phyloP scores from a whole-genome alignment of 2,113 vertebrate genomes.

The Dicaeum eximium region DNA sequence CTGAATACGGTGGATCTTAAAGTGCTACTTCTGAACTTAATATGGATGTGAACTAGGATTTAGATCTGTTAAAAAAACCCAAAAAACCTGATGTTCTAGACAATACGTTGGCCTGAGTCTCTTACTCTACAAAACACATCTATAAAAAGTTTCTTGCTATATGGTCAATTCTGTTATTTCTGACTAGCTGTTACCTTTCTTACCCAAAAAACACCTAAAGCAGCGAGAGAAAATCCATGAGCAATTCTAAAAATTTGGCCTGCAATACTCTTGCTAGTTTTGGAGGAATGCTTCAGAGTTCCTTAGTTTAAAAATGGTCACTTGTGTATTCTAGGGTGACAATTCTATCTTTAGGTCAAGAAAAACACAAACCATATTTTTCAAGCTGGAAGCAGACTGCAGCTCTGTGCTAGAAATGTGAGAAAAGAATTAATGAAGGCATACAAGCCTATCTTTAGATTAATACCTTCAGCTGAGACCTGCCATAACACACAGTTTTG shows the following conservation, averaged over 20 bases:
- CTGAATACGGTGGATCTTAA: background rate
- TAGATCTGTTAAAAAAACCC: background rate
- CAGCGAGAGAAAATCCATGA: background rate
- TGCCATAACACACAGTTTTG: background rate
- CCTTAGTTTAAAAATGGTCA: background rate
- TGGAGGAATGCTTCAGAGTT: background rate
- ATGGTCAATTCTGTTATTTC: background rate
- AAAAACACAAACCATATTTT: background rate
- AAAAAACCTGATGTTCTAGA: accelerated
- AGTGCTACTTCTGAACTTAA: background rate
- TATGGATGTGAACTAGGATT: background rate
- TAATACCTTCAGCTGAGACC: background rate
- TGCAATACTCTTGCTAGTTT: background rate
- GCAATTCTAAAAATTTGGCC: background rate
- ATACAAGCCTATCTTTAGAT: background rate
- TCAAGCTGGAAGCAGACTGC: background rate
- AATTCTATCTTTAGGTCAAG: background rate
- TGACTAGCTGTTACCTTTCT: background rate
- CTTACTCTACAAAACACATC: background rate
- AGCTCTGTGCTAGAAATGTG: background rate
- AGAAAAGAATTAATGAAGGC: background rate
- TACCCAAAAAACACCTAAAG: background rate
- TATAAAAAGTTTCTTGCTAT: background rate
- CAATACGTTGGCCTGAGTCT: background rate
- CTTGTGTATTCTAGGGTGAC: background rate